phyloP scores from a whole-genome alignment of 2,888 invertebrate species.

The Thumatha senex region DNA sequence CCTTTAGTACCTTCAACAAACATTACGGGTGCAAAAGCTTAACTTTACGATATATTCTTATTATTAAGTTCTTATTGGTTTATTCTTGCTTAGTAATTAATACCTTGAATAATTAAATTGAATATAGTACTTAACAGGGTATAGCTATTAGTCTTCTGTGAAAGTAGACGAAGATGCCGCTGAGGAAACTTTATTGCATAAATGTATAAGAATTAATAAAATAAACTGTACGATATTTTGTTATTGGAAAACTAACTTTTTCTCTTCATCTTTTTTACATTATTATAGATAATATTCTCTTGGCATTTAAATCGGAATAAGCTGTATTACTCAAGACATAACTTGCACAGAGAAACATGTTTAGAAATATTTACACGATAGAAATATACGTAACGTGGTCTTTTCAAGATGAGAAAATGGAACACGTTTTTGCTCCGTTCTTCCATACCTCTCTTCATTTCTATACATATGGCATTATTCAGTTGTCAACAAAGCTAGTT shows the following conservation, averaged over 20 bases:
- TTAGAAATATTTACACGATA: conserved; percentile 13
- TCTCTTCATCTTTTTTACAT: too few species aligned
- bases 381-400: conserved; percentile 34
- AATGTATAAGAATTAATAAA: conserved; percentile 10
- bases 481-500: conserved; percentile 29
- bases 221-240: too few species aligned
- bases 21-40: conserved; percentile 33
- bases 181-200: too few species aligned
- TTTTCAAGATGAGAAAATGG: conserved; percentile 41
- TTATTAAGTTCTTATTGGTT: conserved; percentile 24
- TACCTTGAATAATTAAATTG: too few species aligned
- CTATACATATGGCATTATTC: conserved; percentile 25
- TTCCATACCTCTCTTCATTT: conserved; percentile 28
- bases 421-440: conserved; percentile 33
- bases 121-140: too few species aligned
- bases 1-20: conserved; percentile 41
- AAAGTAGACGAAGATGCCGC: too few species aligned
- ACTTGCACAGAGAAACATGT: conserved; percentile 15
- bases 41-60: conserved; percentile 32
- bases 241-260: too few species aligned
- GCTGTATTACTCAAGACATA: conserved; percentile 17
- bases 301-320: not conserved
- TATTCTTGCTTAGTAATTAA: conserved; percentile 9
- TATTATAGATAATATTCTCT: too few species aligned
- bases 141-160: too few species aligned